phyloP scores from a whole-genome alignment of 92 coral and sea anemone genomes.

The Epizoanthus stellaris region DNA sequence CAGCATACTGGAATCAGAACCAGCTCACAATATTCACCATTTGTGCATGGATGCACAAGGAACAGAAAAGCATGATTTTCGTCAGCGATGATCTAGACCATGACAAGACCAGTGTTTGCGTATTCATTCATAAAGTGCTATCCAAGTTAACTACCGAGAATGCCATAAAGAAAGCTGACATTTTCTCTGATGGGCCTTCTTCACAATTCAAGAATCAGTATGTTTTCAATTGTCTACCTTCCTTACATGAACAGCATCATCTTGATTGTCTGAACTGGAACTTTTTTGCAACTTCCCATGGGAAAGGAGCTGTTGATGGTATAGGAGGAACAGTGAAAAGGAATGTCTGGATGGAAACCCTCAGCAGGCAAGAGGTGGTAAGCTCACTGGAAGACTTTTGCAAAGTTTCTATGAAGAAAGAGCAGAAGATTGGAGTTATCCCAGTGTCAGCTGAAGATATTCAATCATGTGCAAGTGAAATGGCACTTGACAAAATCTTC shows the following conservation, averaged over 20 bases:
- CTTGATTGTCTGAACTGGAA: no score
- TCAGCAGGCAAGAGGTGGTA: conserved; percentile 41
- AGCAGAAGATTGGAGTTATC: conserved; percentile 26
- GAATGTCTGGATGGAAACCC: conserved; percentile 55
- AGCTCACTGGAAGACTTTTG: conserved; percentile 52
- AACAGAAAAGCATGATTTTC: not conserved
- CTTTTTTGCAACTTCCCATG: conserved; percentile 31
- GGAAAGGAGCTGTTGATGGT: conserved; percentile 64
- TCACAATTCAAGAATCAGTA: conserved; percentile 36
- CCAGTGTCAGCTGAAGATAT: not conserved
- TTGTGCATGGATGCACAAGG: conserved; percentile 47
- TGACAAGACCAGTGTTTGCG: no score
- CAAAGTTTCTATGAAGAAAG: conserved; percentile 37
- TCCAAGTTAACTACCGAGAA: not conserved
- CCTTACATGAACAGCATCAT: no score
- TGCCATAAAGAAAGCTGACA: not conserved
- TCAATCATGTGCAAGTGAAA: conserved; percentile 7
- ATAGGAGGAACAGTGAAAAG: conserved; percentile 64
- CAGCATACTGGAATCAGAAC: conserved; percentile 1
- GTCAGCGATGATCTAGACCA: no score
- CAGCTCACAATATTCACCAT: conserved; percentile 49
- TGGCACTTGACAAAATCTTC: conserved; percentile 18
- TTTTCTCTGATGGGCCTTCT: conserved; percentile 37
- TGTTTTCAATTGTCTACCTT: no score
- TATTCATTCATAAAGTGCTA: not conserved